Conservation (phyloP, 2,888 invertebrate genomes). For the Penaeus monodon region DNA sequence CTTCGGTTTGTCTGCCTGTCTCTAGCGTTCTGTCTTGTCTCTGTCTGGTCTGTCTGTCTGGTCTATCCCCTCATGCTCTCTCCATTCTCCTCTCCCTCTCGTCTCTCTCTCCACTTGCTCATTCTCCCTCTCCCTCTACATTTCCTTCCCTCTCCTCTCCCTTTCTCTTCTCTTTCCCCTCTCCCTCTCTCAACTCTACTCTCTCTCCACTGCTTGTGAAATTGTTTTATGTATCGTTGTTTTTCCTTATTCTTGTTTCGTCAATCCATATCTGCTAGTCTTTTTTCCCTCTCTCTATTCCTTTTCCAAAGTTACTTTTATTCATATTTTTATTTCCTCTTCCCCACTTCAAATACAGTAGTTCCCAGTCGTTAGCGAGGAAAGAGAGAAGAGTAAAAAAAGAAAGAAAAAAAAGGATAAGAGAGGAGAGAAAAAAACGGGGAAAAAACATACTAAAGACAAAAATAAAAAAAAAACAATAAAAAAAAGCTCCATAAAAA, state of each 20-base stretch:
- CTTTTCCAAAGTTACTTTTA: neutral
- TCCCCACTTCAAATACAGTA: too few species aligned
- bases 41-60: too few species aligned
- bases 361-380: too few species aligned
- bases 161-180: neutral
- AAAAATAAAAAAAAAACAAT: neutral
- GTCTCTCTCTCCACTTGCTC: too few species aligned
- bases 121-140: neutral
- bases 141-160: neutral
- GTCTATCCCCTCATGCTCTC: too few species aligned
- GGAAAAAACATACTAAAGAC: neutral
- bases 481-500: neutral
- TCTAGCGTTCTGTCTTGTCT: too few species aligned
- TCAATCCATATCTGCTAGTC: neutral
- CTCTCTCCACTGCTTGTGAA: neutral
- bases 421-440: neutral
- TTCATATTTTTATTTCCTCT: slow-evolving; percentile 5
- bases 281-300: neutral
- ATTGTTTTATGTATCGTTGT: neutral
- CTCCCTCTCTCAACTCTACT: too few species aligned
- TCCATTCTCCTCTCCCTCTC: too few species aligned
- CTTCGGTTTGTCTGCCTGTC: too few species aligned
- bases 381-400: too few species aligned
- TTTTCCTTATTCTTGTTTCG: neutral
- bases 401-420: too few species aligned